phyloP scores from a whole-genome alignment of 1,140 invertebrate species.

The Drosophila nigrodunni region DNA sequence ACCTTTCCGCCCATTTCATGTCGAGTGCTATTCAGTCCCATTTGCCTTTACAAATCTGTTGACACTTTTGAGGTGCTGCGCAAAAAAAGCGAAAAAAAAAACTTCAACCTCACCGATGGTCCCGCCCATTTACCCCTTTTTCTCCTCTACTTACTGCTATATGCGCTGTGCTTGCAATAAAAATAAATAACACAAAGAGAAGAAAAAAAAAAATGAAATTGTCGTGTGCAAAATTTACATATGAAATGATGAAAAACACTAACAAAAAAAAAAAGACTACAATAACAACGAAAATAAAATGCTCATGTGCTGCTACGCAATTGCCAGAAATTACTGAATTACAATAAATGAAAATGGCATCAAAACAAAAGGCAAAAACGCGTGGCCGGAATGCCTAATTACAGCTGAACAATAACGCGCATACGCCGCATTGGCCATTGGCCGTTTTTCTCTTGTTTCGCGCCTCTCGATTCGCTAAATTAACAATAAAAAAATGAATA shows the following conservation, averaged over 20 bases:
- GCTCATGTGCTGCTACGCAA: constrained; percentile 22
- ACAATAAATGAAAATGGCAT: constrained; percentile 36
- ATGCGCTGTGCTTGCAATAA: constrained; percentile 11
- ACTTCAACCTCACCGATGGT: constrained; percentile 27
- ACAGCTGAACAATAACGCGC: constrained; percentile 46
- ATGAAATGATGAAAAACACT: constrained; percentile 41
- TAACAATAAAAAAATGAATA: constrained; percentile 3
- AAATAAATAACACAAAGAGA: constrained; percentile 15
- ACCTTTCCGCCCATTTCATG: constrained; percentile 18
- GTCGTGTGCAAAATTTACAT: constrained; percentile 50
- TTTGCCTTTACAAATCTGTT: constrained; percentile 62
- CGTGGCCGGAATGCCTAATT: constrained; percentile 58
- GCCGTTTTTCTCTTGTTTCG: constrained; percentile 27
- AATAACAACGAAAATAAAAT: neutral
- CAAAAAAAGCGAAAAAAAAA: constrained; percentile 33
- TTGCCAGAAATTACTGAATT: constrained; percentile 34
- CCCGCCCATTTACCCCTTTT: neutral
- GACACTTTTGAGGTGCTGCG: constrained; percentile 65
- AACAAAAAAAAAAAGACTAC: no score
- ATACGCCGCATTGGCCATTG: constrained; percentile 40
- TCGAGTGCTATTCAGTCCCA: constrained; percentile 27
- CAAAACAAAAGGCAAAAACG: constrained; percentile 32
- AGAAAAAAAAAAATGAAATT: constrained; percentile 35
- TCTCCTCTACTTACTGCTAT: neutral
- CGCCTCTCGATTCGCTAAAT: constrained; percentile 4